These are phyloP conservation scores for Spea multiplicata DNA, from an alignment of 2,113 vertebrate species.

Conservation along the genomic window DNA sequence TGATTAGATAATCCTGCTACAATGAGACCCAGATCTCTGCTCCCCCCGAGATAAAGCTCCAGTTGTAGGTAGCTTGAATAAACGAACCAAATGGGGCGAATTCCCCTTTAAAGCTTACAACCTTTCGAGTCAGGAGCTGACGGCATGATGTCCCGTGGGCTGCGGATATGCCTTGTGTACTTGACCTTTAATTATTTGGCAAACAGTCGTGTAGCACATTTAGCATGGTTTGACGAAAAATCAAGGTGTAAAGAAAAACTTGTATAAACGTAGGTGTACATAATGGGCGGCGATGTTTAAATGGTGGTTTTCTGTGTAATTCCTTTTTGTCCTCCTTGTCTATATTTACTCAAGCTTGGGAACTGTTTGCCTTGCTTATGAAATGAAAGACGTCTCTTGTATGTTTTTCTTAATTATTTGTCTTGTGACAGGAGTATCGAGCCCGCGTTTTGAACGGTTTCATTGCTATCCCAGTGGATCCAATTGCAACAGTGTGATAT, in stretches of 20 bases:
- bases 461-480: not conserved
- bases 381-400: no score
- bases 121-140: no score
- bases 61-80: no score
- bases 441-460: no score
- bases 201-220: constrained; percentile 11
- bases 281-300: constrained; percentile 25
- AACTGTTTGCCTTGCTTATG: constrained; percentile 1
- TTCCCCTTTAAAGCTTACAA: no score
- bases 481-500: not conserved
- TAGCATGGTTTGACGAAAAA: not conserved
- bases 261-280: constrained; percentile 7
- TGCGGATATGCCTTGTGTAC: not conserved
- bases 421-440: no score
- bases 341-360: constrained; percentile 7
- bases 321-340: not conserved
- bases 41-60: no score
- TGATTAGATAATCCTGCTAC: no score
- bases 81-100: no score
- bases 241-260: not conserved
- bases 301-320: not conserved
- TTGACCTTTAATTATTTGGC: not conserved
- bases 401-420: no score
- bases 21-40: no score
- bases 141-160: no score